These are phyloP conservation scores for Alces alces DNA, from an alignment of 2,113 vertebrate species.

Conservation along the genomic window DNA sequence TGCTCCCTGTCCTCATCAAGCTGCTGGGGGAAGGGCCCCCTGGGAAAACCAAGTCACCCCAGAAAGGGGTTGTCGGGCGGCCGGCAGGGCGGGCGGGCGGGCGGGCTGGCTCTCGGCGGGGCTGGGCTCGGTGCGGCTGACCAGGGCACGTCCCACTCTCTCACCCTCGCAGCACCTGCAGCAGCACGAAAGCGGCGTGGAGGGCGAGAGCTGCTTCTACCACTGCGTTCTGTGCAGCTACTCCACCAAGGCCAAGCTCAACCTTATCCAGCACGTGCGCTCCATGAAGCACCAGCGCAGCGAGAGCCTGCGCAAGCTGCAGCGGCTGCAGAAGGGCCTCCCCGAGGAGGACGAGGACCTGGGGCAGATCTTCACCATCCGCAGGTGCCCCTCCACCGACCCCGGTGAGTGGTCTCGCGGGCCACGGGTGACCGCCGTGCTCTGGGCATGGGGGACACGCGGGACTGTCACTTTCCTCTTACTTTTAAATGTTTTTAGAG, in stretches of 20 bases:
- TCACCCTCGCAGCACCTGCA: slow-evolving; percentile 91
- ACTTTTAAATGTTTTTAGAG: neutral
- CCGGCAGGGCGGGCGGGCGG: accelerated
- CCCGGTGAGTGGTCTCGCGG: slow-evolving; percentile 82
- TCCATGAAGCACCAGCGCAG: slow-evolving; percentile 99
- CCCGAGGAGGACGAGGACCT: slow-evolving; percentile 95
- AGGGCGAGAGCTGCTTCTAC: slow-evolving; percentile 97
- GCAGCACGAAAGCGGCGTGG: slow-evolving; percentile 94
- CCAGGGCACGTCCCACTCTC: neutral
- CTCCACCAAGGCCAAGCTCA: slow-evolving; percentile 99
- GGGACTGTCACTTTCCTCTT: neutral
- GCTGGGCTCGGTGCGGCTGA: neutral
- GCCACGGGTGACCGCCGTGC: accelerated
- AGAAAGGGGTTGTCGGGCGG: accelerated
- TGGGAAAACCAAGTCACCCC: neutral
- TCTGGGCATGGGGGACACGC: neutral
- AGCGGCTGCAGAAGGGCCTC: slow-evolving; percentile 96
- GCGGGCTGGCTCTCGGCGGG: accelerated
- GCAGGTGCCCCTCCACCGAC: slow-evolving; percentile 91
- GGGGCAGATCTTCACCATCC: slow-evolving; percentile 96
- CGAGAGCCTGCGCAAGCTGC: slow-evolving; percentile 95
- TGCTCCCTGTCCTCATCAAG: neutral
- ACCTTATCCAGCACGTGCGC: slow-evolving; percentile 98
- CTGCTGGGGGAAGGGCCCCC: accelerated
- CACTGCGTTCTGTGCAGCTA: slow-evolving; percentile 97